Percentiles rank a stretch among this genome's conserved stretches.
Conservation (phyloP, 2,113 vertebrate species). For the Odontesthes bonariensis region DNA sequence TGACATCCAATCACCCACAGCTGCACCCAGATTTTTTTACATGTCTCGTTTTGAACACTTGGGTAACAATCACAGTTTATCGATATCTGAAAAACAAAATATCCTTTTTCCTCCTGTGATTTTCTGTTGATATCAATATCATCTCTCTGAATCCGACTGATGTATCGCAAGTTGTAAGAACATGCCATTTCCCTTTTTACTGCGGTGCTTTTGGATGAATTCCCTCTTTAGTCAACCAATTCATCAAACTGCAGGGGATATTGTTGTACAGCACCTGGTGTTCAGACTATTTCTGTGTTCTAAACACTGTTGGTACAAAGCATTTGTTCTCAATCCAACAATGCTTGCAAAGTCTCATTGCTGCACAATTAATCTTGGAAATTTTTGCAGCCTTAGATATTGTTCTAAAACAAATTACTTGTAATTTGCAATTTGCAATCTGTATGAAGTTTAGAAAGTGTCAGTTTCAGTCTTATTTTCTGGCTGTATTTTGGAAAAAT, state of each 20-base stretch:
- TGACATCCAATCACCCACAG: constrained; percentile 3
- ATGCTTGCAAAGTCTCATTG: constrained; percentile 65
- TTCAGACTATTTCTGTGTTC: constrained; percentile 81
- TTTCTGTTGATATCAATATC: constrained; percentile 21
- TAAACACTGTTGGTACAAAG: constrained; percentile 78
- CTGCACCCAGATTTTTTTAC: background rate
- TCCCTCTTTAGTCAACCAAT: constrained; percentile 86
- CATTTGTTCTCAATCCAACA: constrained; percentile 78
- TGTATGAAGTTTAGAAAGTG: constrained; percentile 1
- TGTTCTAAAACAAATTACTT: constrained; percentile 16
- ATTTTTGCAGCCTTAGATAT: constrained; percentile 39
- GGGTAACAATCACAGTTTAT: constrained; percentile 4
- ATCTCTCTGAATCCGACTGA: constrained; percentile 39
- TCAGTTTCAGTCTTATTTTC: constrained; percentile 24
- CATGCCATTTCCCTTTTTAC: constrained; percentile 64
- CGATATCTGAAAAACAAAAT: constrained; percentile 6
- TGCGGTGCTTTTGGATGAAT: constrained; percentile 83
- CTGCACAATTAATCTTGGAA: constrained; percentile 58
- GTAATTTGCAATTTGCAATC: constrained; percentile 34
- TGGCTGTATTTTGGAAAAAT: background rate
- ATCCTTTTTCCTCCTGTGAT: background rate
- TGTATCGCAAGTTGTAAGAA: constrained; percentile 35
- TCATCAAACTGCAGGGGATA: constrained; percentile 87
- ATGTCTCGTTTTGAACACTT: background rate
- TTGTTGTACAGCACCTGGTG: constrained; percentile 86